Evolutionary conservation across 2,797 vertebrate genomes (phyloP).

Genomic region (Lycodopsis pacificus): DNA sequence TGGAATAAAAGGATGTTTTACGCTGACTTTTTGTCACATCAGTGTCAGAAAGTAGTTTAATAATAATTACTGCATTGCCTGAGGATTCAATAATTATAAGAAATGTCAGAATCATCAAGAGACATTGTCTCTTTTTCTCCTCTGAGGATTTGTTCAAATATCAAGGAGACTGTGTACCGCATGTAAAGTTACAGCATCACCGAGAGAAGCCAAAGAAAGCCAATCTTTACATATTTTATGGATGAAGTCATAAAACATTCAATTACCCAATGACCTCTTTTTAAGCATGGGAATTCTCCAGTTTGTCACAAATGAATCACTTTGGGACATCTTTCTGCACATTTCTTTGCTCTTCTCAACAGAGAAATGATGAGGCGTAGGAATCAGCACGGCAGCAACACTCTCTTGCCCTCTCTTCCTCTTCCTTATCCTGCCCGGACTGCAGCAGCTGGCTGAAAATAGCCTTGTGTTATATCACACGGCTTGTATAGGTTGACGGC

Average conservation of each 20-base stretch:
- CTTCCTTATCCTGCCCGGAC: constrained; percentile 51
- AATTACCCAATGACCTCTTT: constrained; percentile 20
- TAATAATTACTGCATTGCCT: constrained; percentile 44
- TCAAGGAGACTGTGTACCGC: neutral
- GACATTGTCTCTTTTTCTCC: constrained; percentile 7
- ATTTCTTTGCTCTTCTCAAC: constrained; percentile 13
- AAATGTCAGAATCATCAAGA: constrained; percentile 56
- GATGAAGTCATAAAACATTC: constrained; percentile 5
- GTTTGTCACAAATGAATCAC: constrained; percentile 7
- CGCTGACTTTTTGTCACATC: constrained; percentile 33
- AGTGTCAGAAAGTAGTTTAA: constrained; percentile 41
- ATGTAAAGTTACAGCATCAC: neutral
- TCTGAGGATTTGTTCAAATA: constrained; percentile 16
- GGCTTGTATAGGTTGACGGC: constrained; percentile 66
- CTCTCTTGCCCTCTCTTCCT: constrained; percentile 34
- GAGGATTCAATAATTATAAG: constrained; percentile 33
- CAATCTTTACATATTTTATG: neutral
- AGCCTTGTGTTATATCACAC: constrained; percentile 71
- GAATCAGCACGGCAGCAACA: constrained; percentile 34
- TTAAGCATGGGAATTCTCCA: neutral
- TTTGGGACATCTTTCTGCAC: neutral
- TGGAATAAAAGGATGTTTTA: constrained; percentile 1
- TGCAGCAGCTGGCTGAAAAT: constrained; percentile 69
- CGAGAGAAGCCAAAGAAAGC: neutral
- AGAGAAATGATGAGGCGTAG: constrained; percentile 44